A percentile compares a stretch with the other conserved stretches of the same genome.
Conservation (phyloP, 2,113 vertebrate species). For the Chlorodrepanis virens region DNA sequence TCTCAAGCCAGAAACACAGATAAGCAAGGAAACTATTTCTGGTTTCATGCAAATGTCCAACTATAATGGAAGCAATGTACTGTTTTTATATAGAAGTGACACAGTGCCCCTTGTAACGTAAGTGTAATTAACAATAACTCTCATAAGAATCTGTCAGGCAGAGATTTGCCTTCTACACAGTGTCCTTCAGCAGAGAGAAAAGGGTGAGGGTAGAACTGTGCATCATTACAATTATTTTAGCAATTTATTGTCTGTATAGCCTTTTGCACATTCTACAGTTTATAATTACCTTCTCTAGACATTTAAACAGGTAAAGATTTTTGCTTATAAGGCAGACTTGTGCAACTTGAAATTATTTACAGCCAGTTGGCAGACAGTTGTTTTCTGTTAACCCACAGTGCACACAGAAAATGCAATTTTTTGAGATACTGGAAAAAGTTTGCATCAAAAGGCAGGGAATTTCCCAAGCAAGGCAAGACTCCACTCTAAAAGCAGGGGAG, state of each 20-base stretch:
- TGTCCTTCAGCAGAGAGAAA: background rate
- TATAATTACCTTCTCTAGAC: background rate
- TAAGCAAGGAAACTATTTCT: slow-evolving; percentile 33
- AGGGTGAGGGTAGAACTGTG: background rate
- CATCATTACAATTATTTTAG: background rate
- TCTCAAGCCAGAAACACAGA: slow-evolving; percentile 43
- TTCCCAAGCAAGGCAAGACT: background rate
- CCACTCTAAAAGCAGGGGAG: background rate
- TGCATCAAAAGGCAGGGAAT: background rate
- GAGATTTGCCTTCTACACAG: background rate
- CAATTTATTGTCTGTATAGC: background rate
- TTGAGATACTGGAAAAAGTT: background rate
- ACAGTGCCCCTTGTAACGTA: background rate
- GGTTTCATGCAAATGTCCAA: background rate
- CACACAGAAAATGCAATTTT: background rate
- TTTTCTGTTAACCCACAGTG: background rate
- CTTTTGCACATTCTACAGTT: background rate
- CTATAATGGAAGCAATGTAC: background rate
- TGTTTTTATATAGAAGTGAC: background rate
- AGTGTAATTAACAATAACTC: background rate
- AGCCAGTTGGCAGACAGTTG: background rate
- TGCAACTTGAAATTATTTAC: background rate
- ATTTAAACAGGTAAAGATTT: background rate
- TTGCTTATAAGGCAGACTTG: background rate
- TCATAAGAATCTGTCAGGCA: background rate